Evolutionary conservation across 2,888 invertebrate species (phyloP).

Genomic region (Lasioglossum malachurum): DNA sequence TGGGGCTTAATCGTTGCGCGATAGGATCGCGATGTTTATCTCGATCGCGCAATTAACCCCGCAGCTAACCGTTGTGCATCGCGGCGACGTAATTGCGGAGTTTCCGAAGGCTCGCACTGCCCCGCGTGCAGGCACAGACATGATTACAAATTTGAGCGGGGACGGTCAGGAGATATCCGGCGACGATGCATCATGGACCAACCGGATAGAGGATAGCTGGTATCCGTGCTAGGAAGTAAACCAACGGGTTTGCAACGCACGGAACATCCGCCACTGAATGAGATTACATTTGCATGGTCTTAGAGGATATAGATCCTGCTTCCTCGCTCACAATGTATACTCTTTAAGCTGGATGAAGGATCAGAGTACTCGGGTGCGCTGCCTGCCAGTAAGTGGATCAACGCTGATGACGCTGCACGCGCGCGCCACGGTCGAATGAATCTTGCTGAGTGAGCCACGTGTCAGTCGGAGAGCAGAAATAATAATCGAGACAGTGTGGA

Average conservation of each 20-base stretch:
- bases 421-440: neutral
- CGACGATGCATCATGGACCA: constrained; percentile 24
- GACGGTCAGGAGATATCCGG: constrained; percentile 9
- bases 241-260: neutral
- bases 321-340: constrained; percentile 7
- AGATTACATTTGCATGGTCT: constrained; percentile 7
- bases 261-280: constrained; percentile 3
- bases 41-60: constrained; percentile 64
- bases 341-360: constrained; percentile 3
- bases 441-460: neutral
- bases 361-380: neutral
- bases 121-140: neutral
- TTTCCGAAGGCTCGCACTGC: neutral
- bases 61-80: constrained; percentile 35
- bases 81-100: constrained; percentile 45
- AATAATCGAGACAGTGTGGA: neutral
- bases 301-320: constrained; percentile 1
- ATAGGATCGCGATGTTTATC: constrained; percentile 66
- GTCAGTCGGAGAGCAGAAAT: neutral
- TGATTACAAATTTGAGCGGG: constrained; percentile 42
- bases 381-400: neutral
- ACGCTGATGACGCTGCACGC: neutral
- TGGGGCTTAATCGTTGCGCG: constrained; percentile 55
- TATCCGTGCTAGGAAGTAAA: neutral
- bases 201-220: neutral